These are phyloP conservation scores for Drosophila bocki DNA, from an alignment of 1,140 invertebrate genomes.

Conservation along the genomic window DNA sequence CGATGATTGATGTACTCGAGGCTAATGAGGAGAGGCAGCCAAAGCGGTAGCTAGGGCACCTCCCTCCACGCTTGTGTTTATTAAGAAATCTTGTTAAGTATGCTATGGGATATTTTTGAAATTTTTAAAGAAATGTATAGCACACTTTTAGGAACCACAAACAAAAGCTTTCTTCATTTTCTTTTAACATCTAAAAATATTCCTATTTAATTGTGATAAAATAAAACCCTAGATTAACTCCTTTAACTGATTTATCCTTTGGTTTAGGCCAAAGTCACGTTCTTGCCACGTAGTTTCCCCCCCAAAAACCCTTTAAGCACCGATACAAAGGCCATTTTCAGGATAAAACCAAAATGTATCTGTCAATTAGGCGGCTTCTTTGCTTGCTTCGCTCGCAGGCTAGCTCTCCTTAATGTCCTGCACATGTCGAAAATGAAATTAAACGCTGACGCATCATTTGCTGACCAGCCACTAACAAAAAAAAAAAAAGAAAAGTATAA, in stretches of 20 bases:
- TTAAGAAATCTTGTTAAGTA: not conserved
- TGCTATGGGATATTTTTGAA: no score
- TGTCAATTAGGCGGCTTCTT: constrained; percentile 56
- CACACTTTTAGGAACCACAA: not conserved
- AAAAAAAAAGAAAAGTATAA: constrained; percentile 1
- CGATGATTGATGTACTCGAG: constrained; percentile 79
- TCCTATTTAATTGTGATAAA: not conserved
- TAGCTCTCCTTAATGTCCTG: constrained; percentile 55
- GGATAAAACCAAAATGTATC: constrained; percentile 33
- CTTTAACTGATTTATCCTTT: constrained; percentile 10
- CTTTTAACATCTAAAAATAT: not conserved
- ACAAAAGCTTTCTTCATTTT: no score
- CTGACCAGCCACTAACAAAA: constrained; percentile 43
- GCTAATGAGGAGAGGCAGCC: constrained; percentile 65
- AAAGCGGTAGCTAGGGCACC: not conserved
- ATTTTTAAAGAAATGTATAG: not conserved
- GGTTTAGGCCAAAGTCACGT: constrained; percentile 27
- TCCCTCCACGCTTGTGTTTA: not conserved
- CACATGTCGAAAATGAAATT: constrained; percentile 65
- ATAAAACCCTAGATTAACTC: constrained; percentile 9
- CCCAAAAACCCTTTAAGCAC: constrained; percentile 11
- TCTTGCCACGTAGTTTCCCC: not conserved
- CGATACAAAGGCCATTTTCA: constrained; percentile 1
- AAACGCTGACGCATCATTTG: constrained; percentile 76
- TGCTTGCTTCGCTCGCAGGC: not conserved